These are phyloP conservation scores for Athene cunicularia DNA, from an alignment of 2,113 vertebrate species.

Conservation along the genomic window DNA sequence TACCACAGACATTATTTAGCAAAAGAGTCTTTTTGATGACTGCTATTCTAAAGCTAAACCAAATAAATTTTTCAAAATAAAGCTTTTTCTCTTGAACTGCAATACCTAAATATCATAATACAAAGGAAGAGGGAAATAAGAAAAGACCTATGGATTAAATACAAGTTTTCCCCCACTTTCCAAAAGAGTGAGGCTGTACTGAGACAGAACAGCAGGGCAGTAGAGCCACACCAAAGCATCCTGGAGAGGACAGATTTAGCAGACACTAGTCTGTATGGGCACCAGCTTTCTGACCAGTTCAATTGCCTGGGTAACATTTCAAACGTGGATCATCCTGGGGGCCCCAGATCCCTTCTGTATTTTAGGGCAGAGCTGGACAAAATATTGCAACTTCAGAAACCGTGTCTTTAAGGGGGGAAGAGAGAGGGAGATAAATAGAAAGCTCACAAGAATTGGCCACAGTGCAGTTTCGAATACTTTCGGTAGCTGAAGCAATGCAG, in stretches of 20 bases:
- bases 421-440: not conserved
- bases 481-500: not conserved
- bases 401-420: not conserved
- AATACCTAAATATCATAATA: not conserved
- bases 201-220: not conserved
- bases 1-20: not conserved
- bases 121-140: not conserved
- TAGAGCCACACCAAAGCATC: not conserved
- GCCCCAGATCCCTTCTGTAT: not conserved
- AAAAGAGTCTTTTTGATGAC: not conserved
- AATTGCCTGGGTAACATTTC: not conserved
- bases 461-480: not conserved
- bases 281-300: not conserved
- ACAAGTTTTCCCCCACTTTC: not conserved
- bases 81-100: not conserved
- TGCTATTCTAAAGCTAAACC: not conserved
- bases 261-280: fast-evolving
- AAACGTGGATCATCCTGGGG: not conserved
- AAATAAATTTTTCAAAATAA: not conserved
- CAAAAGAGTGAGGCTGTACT: not conserved
- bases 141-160: not conserved
- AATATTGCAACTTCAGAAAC: not conserved
- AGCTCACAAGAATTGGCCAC: not conserved
- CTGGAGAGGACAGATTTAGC: not conserved
- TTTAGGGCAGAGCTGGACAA: not conserved